These are phyloP conservation scores for Drosophila meridiana DNA, from an alignment of 2,888 invertebrate genomes.

Conservation along the genomic window DNA sequence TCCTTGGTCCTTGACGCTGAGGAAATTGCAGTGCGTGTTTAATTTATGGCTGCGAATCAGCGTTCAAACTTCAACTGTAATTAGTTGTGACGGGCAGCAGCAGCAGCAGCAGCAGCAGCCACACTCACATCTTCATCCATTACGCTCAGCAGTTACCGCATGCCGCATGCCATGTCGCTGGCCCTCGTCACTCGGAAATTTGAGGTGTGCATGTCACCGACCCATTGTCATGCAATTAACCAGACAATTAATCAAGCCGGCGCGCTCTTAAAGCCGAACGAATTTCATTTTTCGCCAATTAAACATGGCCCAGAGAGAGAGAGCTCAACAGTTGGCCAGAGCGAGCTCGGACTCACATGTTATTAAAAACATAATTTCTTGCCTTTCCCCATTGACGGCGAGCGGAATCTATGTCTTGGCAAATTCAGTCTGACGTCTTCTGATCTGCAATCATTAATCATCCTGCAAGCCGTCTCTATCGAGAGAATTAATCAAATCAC, in stretches of 20 bases:
- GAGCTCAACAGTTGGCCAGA: neutral
- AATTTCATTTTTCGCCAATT: slow-evolving; percentile 43
- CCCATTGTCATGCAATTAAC: slow-evolving; percentile 49
- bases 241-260: slow-evolving; percentile 58
- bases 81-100: slow-evolving; percentile 44
- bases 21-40: slow-evolving; percentile 46
- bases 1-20: slow-evolving; percentile 6
- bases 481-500: slow-evolving; percentile 23
- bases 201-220: slow-evolving; percentile 27
- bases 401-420: neutral
- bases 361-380: slow-evolving; percentile 3
- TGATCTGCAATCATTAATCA: slow-evolving; percentile 23
- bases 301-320: slow-evolving; percentile 6
- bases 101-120: neutral
- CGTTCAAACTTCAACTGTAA: slow-evolving; percentile 43
- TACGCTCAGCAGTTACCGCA: neutral
- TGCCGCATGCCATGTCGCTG: neutral
- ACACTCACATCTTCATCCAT: slow-evolving; percentile 2
- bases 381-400: slow-evolving; percentile 4
- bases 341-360: neutral
- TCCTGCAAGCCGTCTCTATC: neutral
- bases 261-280: slow-evolving; percentile 16
- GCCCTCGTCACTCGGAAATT: slow-evolving; percentile 23
- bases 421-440: neutral
- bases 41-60: slow-evolving; percentile 39